Percentiles rank a stretch among this genome's conserved stretches.
Evolutionary conservation across 2,797 vertebrate species (phyloP).

Genomic region (Sternotherus odoratus): DNA sequence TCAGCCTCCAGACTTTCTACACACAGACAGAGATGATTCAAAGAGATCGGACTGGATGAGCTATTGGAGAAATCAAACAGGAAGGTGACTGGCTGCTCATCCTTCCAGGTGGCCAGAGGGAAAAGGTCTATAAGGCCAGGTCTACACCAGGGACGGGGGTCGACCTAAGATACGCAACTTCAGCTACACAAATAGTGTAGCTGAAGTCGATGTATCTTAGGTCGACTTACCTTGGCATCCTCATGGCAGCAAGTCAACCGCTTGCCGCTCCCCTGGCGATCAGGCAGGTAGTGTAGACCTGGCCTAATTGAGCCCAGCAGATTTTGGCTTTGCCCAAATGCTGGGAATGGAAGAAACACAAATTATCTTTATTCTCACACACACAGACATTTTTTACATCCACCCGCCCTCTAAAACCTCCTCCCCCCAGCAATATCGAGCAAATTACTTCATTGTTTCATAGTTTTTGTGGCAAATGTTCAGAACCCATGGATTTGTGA

Average conservation of each 20-base stretch:
- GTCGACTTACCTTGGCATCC: too few species aligned
- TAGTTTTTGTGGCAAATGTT: accelerated
- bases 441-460: accelerated
- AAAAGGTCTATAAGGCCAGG: background rate
- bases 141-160: background rate
- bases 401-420: too few species aligned
- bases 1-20: background rate
- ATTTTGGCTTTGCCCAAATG: background rate
- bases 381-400: too few species aligned
- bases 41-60: accelerated
- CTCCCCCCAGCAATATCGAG: background rate
- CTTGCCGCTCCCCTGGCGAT: too few species aligned
- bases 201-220: too few species aligned
- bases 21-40: background rate
- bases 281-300: too few species aligned
- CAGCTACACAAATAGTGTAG: too few species aligned
- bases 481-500: background rate
- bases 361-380: too few species aligned
- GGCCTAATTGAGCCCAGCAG: background rate
- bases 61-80: accelerated
- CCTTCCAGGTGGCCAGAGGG: background rate
- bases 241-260: too few species aligned
- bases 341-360: background rate
- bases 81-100: background rate
- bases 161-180: too few species aligned